These are phyloP conservation scores for Branchinecta lindahli DNA, from an alignment of 1,140 invertebrate species.

Conservation along the genomic window DNA sequence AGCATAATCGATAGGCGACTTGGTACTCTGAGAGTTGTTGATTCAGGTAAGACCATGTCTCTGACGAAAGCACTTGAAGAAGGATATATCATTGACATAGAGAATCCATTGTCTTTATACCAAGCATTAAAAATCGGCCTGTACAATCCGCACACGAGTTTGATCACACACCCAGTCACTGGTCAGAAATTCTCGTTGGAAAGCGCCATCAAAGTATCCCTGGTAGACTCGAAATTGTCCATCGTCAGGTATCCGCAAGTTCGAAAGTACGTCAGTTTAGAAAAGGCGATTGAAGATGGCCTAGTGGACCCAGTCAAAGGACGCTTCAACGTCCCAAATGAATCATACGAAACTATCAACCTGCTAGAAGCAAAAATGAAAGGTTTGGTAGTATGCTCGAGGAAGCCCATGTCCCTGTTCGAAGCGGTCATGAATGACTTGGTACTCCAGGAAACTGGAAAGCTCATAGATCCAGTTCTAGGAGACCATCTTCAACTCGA, in stretches of 20 bases:
- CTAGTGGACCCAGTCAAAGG: slow-evolving; percentile 57
- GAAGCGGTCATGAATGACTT: slow-evolving; percentile 58
- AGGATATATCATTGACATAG: slow-evolving; percentile 67
- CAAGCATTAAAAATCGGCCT: slow-evolving; percentile 66
- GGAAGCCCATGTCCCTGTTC: slow-evolving; percentile 51
- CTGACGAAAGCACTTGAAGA: slow-evolving; percentile 52
- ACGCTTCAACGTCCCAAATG: slow-evolving; percentile 44
- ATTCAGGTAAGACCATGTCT: slow-evolving; percentile 43
- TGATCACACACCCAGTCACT: slow-evolving; percentile 58
- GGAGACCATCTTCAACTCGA: slow-evolving; percentile 51
- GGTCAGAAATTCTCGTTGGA: slow-evolving; percentile 58
- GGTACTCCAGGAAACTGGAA: slow-evolving; percentile 56
- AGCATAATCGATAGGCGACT: slow-evolving; percentile 65
- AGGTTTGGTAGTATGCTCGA: slow-evolving; percentile 55
- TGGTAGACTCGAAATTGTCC: slow-evolving; percentile 64
- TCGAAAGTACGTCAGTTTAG: slow-evolving; percentile 52
- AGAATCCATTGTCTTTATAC: slow-evolving; percentile 61
- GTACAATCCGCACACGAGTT: slow-evolving; percentile 49
- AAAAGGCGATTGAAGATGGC: slow-evolving; percentile 52
- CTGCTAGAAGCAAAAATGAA: slow-evolving; percentile 50
- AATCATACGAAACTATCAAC: slow-evolving; percentile 39
- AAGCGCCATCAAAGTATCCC: slow-evolving; percentile 55
- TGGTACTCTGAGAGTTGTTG: slow-evolving; percentile 57
- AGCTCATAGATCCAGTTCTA: slow-evolving; percentile 54
- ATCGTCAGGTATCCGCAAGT: slow-evolving; percentile 53